Conservation (phyloP, 2,797 vertebrate genomes). For the Chaetophractus vellerosus region DNA sequence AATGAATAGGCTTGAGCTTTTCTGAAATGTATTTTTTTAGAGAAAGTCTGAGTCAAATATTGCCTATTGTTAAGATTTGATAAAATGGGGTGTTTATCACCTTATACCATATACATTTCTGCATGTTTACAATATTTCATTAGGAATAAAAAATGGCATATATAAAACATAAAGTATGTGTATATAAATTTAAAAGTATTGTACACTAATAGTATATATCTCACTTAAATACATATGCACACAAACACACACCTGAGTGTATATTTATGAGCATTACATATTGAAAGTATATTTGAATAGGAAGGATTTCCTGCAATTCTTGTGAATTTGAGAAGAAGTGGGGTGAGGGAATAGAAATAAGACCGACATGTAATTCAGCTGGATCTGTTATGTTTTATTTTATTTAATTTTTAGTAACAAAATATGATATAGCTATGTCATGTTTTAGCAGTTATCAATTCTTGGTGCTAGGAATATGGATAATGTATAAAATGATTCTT, state of each 20-base stretch:
- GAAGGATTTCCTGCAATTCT: background rate
- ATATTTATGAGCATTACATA: background rate
- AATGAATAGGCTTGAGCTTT: background rate
- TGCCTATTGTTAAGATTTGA: conserved; percentile 7
- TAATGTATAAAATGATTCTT: background rate
- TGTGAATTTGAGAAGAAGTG: background rate
- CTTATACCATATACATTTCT: background rate
- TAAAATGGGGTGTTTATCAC: conserved; percentile 36
- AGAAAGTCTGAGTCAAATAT: conserved; percentile 5
- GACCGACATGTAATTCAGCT: background rate
- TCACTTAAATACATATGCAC: background rate
- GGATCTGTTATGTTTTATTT: background rate
- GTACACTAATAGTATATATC: background rate
- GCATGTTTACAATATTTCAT: background rate
- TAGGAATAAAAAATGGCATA: background rate
- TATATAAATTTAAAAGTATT: background rate
- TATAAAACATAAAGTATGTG: background rate
- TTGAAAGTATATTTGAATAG: background rate
- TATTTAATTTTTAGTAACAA: background rate
- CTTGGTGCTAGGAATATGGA: background rate
- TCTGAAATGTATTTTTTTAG: background rate
- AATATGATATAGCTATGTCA: background rate
- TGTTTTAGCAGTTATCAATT: background rate
- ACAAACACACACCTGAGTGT: background rate
- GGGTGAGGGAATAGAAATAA: background rate